Percentiles rank a stretch among this genome's conserved stretches.
phyloP scores from a whole-genome alignment of 2,888 invertebrate genomes.

The Aspidiotus destructor region DNA sequence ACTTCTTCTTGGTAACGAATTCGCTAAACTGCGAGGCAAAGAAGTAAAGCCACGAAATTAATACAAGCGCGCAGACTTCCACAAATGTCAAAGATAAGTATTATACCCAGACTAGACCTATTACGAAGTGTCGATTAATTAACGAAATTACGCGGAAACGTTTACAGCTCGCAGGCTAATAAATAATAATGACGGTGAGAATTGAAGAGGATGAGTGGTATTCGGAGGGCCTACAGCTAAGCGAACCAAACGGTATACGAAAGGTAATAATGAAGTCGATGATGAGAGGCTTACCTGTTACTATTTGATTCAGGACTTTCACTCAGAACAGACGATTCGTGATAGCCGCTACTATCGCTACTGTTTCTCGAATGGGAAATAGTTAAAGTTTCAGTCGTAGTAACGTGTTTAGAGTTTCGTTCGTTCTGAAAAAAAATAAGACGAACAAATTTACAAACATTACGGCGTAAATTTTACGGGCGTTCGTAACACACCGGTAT shows the following conservation, averaged over 20 bases:
- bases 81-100: neutral
- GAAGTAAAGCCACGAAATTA: conserved; percentile 5
- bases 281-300: conserved; percentile 22
- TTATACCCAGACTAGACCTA: neutral
- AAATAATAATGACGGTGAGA: too few relatives aligned
- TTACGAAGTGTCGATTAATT: too few relatives aligned
- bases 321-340: conserved; percentile 57
- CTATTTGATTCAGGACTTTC: conserved; percentile 46
- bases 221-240: too few relatives aligned
- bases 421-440: conserved; percentile 35
- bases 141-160: too few relatives aligned
- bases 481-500: neutral
- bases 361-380: conserved; percentile 60
- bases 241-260: too few relatives aligned
- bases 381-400: conserved; percentile 40
- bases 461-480: neutral
- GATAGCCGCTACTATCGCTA: conserved; percentile 63
- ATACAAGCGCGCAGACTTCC: neutral
- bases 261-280: too few relatives aligned
- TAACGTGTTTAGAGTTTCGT: conserved; percentile 26
- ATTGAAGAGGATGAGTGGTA: too few relatives aligned
- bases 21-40: conserved; percentile 39
- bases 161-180: too few relatives aligned
- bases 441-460: neutral
- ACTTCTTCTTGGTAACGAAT: conserved; percentile 43